Conservation (phyloP, 2,113 vertebrate genomes). For the Odontesthes bonariensis region DNA sequence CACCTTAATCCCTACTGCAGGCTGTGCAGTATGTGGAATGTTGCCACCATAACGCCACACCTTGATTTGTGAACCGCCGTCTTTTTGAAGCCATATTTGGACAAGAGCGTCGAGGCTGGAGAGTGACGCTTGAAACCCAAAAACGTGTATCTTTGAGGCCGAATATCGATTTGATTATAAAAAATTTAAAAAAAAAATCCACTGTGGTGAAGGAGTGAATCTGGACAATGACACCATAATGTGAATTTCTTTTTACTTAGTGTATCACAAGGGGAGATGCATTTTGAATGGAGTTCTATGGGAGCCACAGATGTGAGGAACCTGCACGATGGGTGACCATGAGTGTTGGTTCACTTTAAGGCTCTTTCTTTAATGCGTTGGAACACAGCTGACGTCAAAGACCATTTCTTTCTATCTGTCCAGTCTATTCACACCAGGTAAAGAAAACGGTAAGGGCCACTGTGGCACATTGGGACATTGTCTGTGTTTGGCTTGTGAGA, state of each 20-base stretch:
- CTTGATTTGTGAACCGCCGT: too few species aligned
- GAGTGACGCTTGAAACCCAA: background rate
- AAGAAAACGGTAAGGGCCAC: slow-evolving; percentile 29
- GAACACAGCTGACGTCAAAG: too few species aligned
- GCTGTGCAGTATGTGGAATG: too few species aligned
- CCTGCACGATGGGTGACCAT: too few species aligned
- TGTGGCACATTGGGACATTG: background rate
- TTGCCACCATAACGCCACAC: too few species aligned
- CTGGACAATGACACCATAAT: background rate
- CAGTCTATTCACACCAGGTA: slow-evolving; percentile 44
- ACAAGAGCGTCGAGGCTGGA: background rate
- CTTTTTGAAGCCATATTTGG: background rate
- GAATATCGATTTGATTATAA: background rate
- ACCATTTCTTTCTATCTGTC: slow-evolving; percentile 8
- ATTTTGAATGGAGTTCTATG: background rate
- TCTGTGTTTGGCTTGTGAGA: slow-evolving; percentile 17
- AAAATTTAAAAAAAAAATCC: background rate
- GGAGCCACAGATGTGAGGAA: too few species aligned
- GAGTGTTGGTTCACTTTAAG: too few species aligned
- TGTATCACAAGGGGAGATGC: background rate
- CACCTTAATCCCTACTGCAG: too few species aligned
- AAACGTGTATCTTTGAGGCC: background rate
- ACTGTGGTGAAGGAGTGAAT: background rate
- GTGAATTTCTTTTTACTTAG: too few species aligned
- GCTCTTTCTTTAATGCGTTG: too few species aligned